phyloP scores from a whole-genome alignment of 1,140 invertebrate genomes.

The Trichonephila clavipes region DNA sequence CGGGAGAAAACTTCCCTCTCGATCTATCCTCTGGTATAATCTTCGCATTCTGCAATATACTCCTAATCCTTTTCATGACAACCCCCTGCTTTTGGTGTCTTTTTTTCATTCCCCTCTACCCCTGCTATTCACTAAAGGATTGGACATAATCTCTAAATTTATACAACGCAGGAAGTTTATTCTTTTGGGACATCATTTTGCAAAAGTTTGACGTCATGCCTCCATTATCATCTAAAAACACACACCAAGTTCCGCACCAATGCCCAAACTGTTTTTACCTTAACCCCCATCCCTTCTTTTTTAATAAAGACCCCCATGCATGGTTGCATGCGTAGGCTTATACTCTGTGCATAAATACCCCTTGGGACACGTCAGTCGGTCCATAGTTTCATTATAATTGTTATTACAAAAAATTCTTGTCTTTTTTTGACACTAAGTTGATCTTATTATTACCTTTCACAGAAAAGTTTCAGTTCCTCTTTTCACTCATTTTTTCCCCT shows the following conservation, averaged over 20 bases:
- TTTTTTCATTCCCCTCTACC: conserved; percentile 30
- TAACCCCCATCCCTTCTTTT: conserved; percentile 14
- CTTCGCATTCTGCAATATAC: conserved; percentile 68
- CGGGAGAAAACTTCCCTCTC: conserved; percentile 22
- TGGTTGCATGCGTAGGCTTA: conserved; percentile 22
- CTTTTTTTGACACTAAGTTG: not conserved
- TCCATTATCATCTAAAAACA: conserved; percentile 74
- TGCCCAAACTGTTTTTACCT: conserved; percentile 68
- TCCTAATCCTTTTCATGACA: conserved; percentile 72
- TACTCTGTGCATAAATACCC: conserved; percentile 43
- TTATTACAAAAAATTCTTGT: conserved; percentile 43
- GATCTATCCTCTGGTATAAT: conserved; percentile 58
- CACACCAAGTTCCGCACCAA: conserved; percentile 59
- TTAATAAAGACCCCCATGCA: conserved; percentile 41
- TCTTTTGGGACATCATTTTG: conserved; percentile 74
- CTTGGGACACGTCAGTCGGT: not conserved
- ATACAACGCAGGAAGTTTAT: conserved; percentile 70
- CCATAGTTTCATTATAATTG: conserved; percentile 51
- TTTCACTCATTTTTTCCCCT: not conserved
- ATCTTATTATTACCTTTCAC: conserved; percentile 31
- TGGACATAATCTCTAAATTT: conserved; percentile 74
- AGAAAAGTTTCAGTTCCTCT: not conserved
- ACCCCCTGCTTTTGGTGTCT: conserved; percentile 47
- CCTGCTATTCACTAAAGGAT: conserved; percentile 65
- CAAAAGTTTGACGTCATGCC: conserved; percentile 72